Evolutionary conservation across 2,113 vertebrate genomes (phyloP).

Genomic region (Pongo abelii): DNA sequence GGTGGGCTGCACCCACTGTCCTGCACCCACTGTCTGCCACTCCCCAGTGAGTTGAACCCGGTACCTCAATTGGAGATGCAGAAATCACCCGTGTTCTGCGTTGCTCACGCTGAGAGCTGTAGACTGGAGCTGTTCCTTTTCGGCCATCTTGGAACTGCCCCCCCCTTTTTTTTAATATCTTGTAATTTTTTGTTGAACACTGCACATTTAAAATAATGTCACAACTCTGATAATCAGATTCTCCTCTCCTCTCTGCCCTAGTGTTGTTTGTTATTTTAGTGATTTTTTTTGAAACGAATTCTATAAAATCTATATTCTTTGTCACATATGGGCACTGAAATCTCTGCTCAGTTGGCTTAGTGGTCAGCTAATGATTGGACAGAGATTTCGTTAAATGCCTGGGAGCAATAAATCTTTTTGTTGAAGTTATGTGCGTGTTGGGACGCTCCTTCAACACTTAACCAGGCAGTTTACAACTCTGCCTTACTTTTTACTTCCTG

Average conservation of each 20-base stretch:
- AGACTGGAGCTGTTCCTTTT: too few species aligned
- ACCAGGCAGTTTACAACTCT: not conserved
- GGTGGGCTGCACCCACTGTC: too few species aligned
- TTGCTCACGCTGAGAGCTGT: too few species aligned
- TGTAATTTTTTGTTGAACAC: not conserved
- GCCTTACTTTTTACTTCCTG: not conserved
- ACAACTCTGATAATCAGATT: not conserved
- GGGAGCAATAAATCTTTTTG: not conserved
- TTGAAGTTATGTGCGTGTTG: not conserved
- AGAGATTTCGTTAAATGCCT: not conserved
- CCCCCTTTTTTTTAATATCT: not conserved
- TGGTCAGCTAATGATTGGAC: not conserved
- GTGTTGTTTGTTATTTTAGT: not conserved
- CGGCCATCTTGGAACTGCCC: too few species aligned
- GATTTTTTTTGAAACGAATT: not conserved
- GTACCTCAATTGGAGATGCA: too few species aligned
- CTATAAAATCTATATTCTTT: not conserved
- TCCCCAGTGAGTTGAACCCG: too few species aligned
- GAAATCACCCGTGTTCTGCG: too few species aligned
- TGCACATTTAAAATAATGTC: not conserved
- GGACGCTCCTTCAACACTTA: not conserved
- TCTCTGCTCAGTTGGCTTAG: not conserved
- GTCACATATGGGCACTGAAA: not conserved
- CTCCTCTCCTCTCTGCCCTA: not conserved
- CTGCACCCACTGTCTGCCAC: too few species aligned